Evolutionary conservation across 2,888 invertebrate species (phyloP), one percentile per base, ranked within the genome.

Genomic region (Calephelis perditalis): DNA sequence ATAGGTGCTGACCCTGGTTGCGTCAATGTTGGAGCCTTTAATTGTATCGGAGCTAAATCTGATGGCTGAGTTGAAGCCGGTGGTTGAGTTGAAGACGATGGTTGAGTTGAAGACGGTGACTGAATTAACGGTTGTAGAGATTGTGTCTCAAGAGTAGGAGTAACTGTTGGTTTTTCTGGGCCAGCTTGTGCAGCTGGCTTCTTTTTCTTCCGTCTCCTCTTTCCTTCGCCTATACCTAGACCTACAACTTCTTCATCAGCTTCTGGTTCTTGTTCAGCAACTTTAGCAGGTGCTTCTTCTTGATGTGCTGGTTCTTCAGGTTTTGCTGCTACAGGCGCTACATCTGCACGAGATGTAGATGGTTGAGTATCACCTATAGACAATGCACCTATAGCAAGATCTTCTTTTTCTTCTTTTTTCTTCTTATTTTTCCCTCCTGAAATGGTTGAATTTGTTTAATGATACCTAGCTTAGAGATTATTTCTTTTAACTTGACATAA

Each of bases 141-240:
- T 26, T 26, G 26, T 26, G 3, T 26, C 49, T 10, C 15, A 10
- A 46, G 45, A 5, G 26, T 54, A 45, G 59, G 55, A 26, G 52
- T 37, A 9, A 49, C 26, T 57, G 43, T 26, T 11, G n/a, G 15
- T 45, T 46, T 10, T 40, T 44, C 15, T 40, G 10, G 35, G 35
- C 37, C 43, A 46, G 55, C 12, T 26, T 58, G 40, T 58, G 65
- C 52, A 7, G 58, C 59, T 9, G 70, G 63, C 49, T 67, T 71
- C 59, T 78, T 77, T 58, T 77, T 77, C 54, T 70, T 76, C 57
- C 61, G 71, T 65, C 60, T 78, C 62, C 67, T 76, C 45, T 60
- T 45, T 15, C 15, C 70, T 45, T 55, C 62, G 10, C 66, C 65
- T 35, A 73, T n/a, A 4, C 71, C 67, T 46, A 73, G 64, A 1